Evolutionary conservation across 2,113 vertebrate genomes (phyloP), one percentile per base, ranked within the genome.

Genomic region (Microcebus lehilahytsara): DNA sequence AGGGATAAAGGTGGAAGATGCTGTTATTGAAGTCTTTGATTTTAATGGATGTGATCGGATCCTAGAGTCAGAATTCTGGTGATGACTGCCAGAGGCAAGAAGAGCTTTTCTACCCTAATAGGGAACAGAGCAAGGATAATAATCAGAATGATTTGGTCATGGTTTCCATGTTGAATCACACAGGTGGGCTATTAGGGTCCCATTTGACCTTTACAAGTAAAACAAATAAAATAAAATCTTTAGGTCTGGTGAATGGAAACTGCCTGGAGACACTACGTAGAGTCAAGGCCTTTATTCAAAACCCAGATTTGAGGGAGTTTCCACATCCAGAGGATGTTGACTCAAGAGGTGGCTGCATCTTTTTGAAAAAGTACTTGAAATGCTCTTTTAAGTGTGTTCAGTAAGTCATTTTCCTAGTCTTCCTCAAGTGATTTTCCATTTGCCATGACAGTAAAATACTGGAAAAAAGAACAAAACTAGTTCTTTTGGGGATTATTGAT

Each of bases 401-500:
- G n/a, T 89, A 86, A 75, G 53, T 72, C 6, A 81, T 78, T 85
- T 64, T 56, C 56, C 37, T 90, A 74, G 42, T 25, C 8, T 60
- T 91, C 9, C 37, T 23, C 74, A 85, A 85, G 22, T 78, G 78
- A 94, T 86, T 94, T 95, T 32, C 37, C 20, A 87, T 90, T 87
- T 92, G 6, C 37, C 6, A 80, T 64, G 58, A 71, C 25, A 88
- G 34, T 90, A 86, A 40, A 93, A 77, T 19, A 58, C 10, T 87
- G 32, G 9, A 22, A 32, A 37, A 51, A 85, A 66, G 12, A 20
- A 49, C 23, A 58, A n/a, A 79, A 51, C 2, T 64, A 67, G 19
- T 71, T 74, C 11, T 95, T 97, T 84, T 64, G 79, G 95, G 37
- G n/a, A 64, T 71, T 89, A 86, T 96, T 95, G 64, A 90, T 85